Percentiles rank a stretch among this genome's conserved stretches.
phyloP scores from a whole-genome alignment of 64 coral and sea anemone species.

The Astreopora myriophthalma region DNA sequence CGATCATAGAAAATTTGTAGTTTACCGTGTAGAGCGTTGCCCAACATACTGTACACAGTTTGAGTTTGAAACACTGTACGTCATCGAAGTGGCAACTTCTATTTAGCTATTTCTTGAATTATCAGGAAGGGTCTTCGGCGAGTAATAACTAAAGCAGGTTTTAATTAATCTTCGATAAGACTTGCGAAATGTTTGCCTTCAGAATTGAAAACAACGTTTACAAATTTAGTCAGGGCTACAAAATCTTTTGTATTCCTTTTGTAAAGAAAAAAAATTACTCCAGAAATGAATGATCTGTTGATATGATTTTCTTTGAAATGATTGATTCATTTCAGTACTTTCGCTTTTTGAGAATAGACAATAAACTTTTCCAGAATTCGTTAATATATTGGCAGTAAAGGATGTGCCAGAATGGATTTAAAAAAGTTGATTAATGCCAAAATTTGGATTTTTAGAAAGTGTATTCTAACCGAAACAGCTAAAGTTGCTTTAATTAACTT shows the following conservation, averaged over 20 bases:
- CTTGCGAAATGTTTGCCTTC: slow-evolving; percentile 23
- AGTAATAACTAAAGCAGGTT: background rate
- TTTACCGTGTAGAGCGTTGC: too few species aligned
- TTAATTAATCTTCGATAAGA: slow-evolving; percentile 10
- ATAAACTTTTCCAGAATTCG: background rate
- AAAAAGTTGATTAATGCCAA: too few species aligned
- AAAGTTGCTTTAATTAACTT: background rate
- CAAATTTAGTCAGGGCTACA: background rate
- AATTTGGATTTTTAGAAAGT: background rate
- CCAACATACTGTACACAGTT: too few species aligned
- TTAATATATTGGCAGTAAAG: background rate
- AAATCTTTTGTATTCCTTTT: background rate
- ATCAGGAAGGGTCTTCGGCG: background rate
- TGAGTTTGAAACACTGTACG: too few species aligned
- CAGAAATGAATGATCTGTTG: background rate
- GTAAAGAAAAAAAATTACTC: background rate
- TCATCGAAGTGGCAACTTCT: too few species aligned
- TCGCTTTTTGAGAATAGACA: background rate
- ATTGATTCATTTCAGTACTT: background rate
- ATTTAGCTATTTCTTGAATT: background rate
- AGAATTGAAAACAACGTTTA: background rate
- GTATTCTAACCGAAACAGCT: background rate
- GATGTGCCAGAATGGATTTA: background rate
- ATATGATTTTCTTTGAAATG: background rate
- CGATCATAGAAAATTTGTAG: too few species aligned